A percentile compares a stretch with the other conserved stretches of the same genome.
phyloP scores from a whole-genome alignment of 2,113 vertebrate genomes.

The Tupaia tana region DNA sequence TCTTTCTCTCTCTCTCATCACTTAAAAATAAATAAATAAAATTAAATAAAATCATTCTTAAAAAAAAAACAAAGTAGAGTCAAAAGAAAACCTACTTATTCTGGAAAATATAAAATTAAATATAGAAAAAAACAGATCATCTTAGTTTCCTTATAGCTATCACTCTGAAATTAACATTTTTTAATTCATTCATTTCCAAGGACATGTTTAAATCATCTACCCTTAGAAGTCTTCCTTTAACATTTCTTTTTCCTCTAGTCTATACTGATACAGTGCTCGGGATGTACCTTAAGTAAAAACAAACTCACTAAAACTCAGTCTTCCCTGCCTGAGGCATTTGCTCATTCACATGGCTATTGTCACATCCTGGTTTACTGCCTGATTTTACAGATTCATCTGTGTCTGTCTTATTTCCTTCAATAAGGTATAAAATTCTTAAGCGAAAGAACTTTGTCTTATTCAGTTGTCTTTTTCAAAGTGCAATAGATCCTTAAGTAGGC shows the following conservation, averaged over 20 bases:
- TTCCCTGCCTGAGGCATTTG: background rate
- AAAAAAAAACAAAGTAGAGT: slow-evolving; percentile 22
- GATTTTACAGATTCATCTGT: slow-evolving; percentile 1
- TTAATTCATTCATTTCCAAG: slow-evolving; percentile 1
- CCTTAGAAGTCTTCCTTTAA: background rate
- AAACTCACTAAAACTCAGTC: background rate
- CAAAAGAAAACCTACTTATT: slow-evolving; percentile 37
- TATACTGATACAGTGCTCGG: background rate
- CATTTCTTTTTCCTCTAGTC: background rate
- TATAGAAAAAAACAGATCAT: background rate
- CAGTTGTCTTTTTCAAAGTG: background rate
- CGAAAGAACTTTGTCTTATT: background rate
- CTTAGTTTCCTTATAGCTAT: background rate
- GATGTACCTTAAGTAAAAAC: background rate
- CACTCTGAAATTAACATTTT: background rate
- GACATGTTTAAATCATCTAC: background rate
- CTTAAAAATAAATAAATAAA: no score
- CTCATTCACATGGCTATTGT: background rate
- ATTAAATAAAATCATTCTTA: no score
- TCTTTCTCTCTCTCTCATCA: no score
- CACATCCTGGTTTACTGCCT: background rate
- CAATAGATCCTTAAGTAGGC: background rate
- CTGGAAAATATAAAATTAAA: background rate
- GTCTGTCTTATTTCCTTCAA: slow-evolving; percentile 35
- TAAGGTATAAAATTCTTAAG: slow-evolving; percentile 23